These are phyloP conservation scores for Achroia grisella DNA, from an alignment of 1,140 invertebrate genomes.

Conservation along the genomic window DNA sequence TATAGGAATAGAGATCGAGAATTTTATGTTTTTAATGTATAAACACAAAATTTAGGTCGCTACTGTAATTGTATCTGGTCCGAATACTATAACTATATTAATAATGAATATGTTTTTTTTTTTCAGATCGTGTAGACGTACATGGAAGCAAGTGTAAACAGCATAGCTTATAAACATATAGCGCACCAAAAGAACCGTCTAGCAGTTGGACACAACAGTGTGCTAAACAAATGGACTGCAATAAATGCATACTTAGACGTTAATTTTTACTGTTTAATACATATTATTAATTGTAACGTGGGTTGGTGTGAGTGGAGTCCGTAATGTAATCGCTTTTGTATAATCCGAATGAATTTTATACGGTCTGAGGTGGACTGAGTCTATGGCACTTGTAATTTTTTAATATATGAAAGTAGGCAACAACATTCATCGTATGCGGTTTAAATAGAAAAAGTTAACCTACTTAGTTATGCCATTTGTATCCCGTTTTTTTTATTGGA, in stretches of 20 bases:
- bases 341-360: constrained; percentile 22
- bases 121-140: constrained; percentile 43
- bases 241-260: constrained; percentile 52
- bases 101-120: constrained; percentile 5
- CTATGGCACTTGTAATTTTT: neutral
- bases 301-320: constrained; percentile 51
- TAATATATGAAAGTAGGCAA: neutral
- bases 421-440: too few species aligned
- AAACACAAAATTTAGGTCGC: too few species aligned
- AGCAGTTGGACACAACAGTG: constrained; percentile 13
- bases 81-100: too few species aligned
- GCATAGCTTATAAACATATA: constrained; percentile 41
- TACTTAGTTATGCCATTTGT: too few species aligned
- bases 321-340: constrained; percentile 57
- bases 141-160: constrained; percentile 44
- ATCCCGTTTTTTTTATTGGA: constrained; percentile 19
- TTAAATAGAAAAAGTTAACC: too few species aligned
- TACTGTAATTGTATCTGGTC: too few species aligned
- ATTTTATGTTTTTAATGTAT: too few species aligned
- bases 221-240: constrained; percentile 50
- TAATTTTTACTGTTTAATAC: constrained; percentile 49
- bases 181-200: constrained; percentile 34
- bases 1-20: too few species aligned
- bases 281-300: constrained; percentile 50
- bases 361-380: neutral